phyloP scores from a whole-genome alignment of 2,113 vertebrate species.

The Malurus cyaneus region DNA sequence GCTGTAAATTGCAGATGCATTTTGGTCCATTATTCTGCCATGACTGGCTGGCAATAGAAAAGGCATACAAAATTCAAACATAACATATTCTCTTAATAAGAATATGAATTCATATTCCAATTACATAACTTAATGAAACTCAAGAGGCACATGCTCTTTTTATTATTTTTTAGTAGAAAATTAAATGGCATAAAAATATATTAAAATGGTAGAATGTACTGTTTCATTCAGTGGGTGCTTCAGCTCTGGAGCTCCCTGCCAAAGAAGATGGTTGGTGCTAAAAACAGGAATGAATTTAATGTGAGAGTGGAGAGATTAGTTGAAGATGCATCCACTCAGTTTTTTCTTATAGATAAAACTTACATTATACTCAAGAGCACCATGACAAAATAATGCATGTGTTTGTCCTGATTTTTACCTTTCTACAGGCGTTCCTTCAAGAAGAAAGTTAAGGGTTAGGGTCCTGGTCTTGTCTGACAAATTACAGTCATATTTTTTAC shows the following conservation, averaged over 20 bases:
- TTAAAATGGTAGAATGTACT: background rate
- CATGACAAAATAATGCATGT: background rate
- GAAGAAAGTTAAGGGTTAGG: background rate
- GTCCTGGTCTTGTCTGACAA: background rate
- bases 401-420: background rate
- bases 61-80: background rate
- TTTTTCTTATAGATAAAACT: background rate
- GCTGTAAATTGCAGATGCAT: background rate
- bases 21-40: background rate
- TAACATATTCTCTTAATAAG: background rate
- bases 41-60: background rate
- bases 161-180: background rate
- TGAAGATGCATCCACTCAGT: background rate
- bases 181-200: background rate
- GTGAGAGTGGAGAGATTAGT: background rate
- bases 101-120: background rate
- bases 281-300: background rate
- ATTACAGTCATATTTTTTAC: background rate
- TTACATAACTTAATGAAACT: background rate
- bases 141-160: background rate
- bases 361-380: background rate
- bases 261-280: background rate
- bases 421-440: background rate
- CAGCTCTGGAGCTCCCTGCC: background rate
- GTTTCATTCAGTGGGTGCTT: background rate